Base-by-base conservation (phyloP, 1,140 invertebrate species). In the Branchinecta lindahli region DNA sequence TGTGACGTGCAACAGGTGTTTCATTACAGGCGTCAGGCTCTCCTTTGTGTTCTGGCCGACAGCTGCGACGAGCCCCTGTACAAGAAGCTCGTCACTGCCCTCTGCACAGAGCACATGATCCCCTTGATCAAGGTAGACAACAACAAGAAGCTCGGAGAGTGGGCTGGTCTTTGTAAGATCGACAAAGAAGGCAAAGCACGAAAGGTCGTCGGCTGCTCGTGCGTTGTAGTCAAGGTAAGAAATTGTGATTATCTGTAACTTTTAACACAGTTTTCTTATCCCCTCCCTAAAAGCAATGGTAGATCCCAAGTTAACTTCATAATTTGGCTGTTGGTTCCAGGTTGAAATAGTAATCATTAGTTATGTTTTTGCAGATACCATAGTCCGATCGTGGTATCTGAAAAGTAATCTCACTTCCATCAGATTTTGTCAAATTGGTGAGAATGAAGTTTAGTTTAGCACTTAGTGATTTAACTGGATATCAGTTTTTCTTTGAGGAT, bases 81-180 rank as follows among this genome's bases (percentile, higher is more conserved):
- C 83, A 92, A 95, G 75, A 98, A 97, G 79, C 82, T 99, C 45
- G 92, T 99, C n/a, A 92, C 96, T 78, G 96, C 94, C 66, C 85
- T 99, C 33, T 99, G 97, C 83, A 91, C 93, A 71, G 94, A 99
- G 81, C 96, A 99, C 82, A 87, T 93, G 78, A 99, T 99, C 79
- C 92, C 94, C 70, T 81, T 99, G 46, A 89, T 99, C 70, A 94
- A 94, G 82, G 94, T 99, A 70, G 94, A 98, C 78, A 94, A 95
- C 81, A 98, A 97, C 82, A 98, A 98, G 80, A 96, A 96, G 78
- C 85, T 99, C 21, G 96, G 96, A 45, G 96, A 99, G 85, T 98
- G 96, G 95, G 90, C 94, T 72, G 97, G 96, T 73, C 85, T 99
- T 46, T 99, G 97, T 82, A 99, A 99, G 84, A 95, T 98, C 77